phyloP scores from a whole-genome alignment of 2,113 vertebrate genomes.

The Muntiacus reevesi region DNA sequence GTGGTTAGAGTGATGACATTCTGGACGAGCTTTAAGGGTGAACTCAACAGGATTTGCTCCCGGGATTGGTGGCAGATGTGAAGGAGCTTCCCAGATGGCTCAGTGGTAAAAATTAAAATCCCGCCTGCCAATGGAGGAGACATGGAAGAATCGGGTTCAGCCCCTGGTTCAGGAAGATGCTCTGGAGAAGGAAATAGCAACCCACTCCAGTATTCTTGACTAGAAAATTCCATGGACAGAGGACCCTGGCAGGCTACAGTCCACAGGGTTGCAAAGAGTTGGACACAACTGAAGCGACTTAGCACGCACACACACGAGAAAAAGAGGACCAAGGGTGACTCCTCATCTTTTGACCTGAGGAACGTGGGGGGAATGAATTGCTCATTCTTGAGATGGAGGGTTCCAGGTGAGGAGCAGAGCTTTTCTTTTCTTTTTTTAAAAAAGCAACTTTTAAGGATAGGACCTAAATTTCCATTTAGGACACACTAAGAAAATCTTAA shows the following conservation, averaged over 20 bases:
- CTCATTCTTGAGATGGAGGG: not conserved
- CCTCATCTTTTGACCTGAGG: not conserved
- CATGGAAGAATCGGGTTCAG: not conserved
- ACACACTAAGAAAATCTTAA: not conserved
- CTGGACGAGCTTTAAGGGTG: not conserved
- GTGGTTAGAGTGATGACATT: not conserved
- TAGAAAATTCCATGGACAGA: not conserved
- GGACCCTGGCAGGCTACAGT: not conserved
- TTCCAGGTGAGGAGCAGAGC: not conserved
- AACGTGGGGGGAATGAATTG: accelerated
- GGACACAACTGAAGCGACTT: not conserved
- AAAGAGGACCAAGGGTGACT: not conserved
- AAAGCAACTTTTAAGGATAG: not conserved
- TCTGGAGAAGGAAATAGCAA: not conserved
- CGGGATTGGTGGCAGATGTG: too few species aligned
- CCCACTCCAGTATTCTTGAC: not conserved
- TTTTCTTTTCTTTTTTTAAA: not conserved
- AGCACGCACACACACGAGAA: accelerated
- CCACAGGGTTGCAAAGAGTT: not conserved
- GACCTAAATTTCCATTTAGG: not conserved
- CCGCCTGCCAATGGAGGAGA: not conserved
- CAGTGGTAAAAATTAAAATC: not conserved
- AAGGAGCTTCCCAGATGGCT: not conserved
- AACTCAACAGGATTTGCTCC: not conserved
- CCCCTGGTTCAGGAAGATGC: not conserved